These are phyloP conservation scores for Benthosema pterotum DNA, from an alignment of 2,797 vertebrate genomes.

Conservation along the genomic window DNA sequence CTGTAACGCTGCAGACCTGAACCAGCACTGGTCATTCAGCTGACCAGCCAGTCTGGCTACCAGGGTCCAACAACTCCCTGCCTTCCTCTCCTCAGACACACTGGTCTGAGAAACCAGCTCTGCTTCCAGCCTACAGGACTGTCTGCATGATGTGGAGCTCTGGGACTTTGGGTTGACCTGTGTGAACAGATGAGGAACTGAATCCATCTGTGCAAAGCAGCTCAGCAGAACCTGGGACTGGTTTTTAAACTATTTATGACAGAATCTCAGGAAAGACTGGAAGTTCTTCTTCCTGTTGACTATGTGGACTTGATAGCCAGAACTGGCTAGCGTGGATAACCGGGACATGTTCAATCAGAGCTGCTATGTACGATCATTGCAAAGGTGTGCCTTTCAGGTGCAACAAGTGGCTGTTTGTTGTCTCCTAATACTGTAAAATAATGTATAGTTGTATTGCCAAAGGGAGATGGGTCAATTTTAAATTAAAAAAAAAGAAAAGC, in stretches of 20 bases:
- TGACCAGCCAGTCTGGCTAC: slow-evolving; percentile 65
- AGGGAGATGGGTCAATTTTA: slow-evolving; percentile 6
- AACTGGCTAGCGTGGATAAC: slow-evolving; percentile 18
- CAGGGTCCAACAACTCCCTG: slow-evolving; percentile 33
- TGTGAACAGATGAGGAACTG: slow-evolving; percentile 36
- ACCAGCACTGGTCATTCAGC: slow-evolving; percentile 88
- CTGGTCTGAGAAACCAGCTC: slow-evolving; percentile 8
- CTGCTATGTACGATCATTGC: slow-evolving; percentile 21
- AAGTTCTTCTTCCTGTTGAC: slow-evolving; percentile 27
- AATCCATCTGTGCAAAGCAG: slow-evolving; percentile 22
- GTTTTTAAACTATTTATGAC: slow-evolving; percentile 63
- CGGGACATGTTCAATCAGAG: slow-evolving; percentile 3
- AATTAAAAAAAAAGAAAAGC: slow-evolving; percentile 36
- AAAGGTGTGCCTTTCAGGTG: slow-evolving; percentile 43
- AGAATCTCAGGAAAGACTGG: slow-evolving; percentile 45
- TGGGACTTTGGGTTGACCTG: slow-evolving; percentile 16
- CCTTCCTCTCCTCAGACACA: slow-evolving; percentile 31
- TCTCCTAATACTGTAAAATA: slow-evolving; percentile 26
- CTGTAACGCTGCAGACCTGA: slow-evolving; percentile 79
- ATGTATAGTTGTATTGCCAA: slow-evolving; percentile 27
- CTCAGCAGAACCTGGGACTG: slow-evolving; percentile 25
- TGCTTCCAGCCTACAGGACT: slow-evolving; percentile 15
- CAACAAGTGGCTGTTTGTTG: slow-evolving; percentile 9
- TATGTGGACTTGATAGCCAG: slow-evolving; percentile 19
- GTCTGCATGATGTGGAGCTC: slow-evolving; percentile 20